Base-by-base conservation (phyloP, 2,888 invertebrate species). In the Tetranychus truncatus region DNA sequence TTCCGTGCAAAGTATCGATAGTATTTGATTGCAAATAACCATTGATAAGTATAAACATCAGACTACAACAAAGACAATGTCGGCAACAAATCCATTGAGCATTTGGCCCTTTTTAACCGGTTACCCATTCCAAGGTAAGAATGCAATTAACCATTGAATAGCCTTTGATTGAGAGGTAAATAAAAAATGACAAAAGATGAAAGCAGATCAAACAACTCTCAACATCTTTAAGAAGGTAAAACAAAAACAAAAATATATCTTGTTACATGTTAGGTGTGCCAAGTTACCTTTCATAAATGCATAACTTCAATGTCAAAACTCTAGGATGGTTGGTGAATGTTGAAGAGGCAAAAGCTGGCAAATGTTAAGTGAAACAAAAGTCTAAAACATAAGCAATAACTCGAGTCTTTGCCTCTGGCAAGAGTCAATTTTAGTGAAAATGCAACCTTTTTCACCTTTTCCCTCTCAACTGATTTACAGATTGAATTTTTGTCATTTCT, bases 81-180 rank as follows among this genome's bases (percentile, higher is more conserved):
- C 69, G 11, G 69, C 69, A 9, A 69, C 69, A 11, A 69, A 34
- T 24, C 69, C 69, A 24, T 24, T 76, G 24, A 76, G 74, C 44
- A 76, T 76, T 44, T 46, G 76, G 44, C 74, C 76, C 20, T 67
- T 76, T 11, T 74, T 76, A 66, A 74, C 75, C 24, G 76, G 76
- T 7, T 76, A 76, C 67, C 76, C 76, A 9, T 76, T 76, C 66
- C 76, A 76, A 76, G 76, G 76, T 76, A 76, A 45, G 46, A 15
- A 15, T 15, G 15, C 55, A 55, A 55, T 55, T 55, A 55, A 55
- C 15, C 55, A 55, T 15, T 55, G 11, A 55, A 55, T 15, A 55
- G 9, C 55, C 3, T 15, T 55, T 55, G 55, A 55, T 55, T 55
- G 55, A 55, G 15, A 55, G 55, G 55, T 55, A 55, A 55, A 55